These are phyloP conservation scores for Apolygus lucorum DNA, from an alignment of 1,140 invertebrate species.

Conservation along the genomic window DNA sequence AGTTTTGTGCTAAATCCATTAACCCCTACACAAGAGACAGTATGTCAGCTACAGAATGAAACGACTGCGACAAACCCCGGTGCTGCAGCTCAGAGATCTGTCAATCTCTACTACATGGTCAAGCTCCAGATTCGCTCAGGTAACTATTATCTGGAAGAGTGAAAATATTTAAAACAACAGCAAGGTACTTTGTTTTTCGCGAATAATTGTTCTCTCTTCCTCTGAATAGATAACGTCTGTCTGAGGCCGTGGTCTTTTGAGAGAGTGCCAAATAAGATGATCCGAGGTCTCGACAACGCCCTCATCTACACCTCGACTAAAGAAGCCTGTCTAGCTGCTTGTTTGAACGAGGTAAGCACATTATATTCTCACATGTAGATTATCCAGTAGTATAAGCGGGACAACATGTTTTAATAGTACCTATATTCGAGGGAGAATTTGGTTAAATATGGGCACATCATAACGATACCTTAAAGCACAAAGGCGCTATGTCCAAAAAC, in stretches of 20 bases:
- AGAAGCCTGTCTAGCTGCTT: constrained; percentile 83
- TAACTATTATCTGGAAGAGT: no score
- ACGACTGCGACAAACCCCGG: constrained; percentile 79
- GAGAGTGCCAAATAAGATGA: constrained; percentile 82
- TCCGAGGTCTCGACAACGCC: constrained; percentile 79
- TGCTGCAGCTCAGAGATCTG: constrained; percentile 66
- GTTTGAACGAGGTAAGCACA: constrained; percentile 70
- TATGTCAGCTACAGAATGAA: constrained; percentile 86
- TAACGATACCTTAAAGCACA: no score
- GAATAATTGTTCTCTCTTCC: no score
- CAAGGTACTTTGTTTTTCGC: no score
- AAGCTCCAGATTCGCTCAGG: constrained; percentile 80
- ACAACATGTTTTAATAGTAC: no score
- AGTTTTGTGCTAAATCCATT: constrained; percentile 86
- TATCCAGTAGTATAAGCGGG: no score
- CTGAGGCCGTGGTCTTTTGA: constrained; percentile 87
- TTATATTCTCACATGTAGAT: no score
- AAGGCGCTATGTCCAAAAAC: no score
- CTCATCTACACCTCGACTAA: constrained; percentile 88
- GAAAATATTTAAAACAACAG: no score
- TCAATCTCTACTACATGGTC: constrained; percentile 92
- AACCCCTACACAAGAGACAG: constrained; percentile 82
- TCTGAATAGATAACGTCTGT: constrained; percentile 88
- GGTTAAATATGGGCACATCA: no score
- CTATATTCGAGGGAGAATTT: no score